Evolutionary conservation across 2,113 vertebrate species (phyloP).

Genomic region (Blennius ocellaris): DNA sequence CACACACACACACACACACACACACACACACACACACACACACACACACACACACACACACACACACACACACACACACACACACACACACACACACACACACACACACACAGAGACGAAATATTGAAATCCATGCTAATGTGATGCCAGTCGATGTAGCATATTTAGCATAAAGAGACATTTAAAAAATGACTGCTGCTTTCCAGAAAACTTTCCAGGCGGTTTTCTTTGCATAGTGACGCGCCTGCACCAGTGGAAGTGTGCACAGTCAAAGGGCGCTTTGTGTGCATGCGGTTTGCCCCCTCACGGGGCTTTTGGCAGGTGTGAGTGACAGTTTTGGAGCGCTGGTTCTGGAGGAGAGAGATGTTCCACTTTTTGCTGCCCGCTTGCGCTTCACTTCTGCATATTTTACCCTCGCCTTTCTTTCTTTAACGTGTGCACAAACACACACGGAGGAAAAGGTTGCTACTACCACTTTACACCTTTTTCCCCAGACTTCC

Average conservation of each 20-base stretch:
- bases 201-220: conserved; percentile 23
- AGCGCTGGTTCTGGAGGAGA: conserved; percentile 50
- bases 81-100: no score
- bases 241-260: background rate
- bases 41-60: no score
- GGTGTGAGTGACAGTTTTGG: conserved; percentile 73
- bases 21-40: no score
- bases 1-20: no score
- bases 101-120: no score
- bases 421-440: background rate
- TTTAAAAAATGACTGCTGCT: conserved; percentile 10
- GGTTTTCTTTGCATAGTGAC: conserved; percentile 31
- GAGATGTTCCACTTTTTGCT: conserved; percentile 25
- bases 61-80: no score
- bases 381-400: conserved; percentile 33
- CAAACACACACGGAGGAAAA: background rate
- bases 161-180: conserved; percentile 30
- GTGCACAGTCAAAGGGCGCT: no score
- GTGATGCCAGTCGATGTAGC: background rate
- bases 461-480: no score
- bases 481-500: no score
- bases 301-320: conserved; percentile 27
- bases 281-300: background rate
- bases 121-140: conserved; percentile 2
- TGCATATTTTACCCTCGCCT: conserved; percentile 38